Evolutionary conservation across 2,113 vertebrate species (phyloP), one percentile per base, ranked within the genome.

Genomic region (Spilogale gracilis): DNA sequence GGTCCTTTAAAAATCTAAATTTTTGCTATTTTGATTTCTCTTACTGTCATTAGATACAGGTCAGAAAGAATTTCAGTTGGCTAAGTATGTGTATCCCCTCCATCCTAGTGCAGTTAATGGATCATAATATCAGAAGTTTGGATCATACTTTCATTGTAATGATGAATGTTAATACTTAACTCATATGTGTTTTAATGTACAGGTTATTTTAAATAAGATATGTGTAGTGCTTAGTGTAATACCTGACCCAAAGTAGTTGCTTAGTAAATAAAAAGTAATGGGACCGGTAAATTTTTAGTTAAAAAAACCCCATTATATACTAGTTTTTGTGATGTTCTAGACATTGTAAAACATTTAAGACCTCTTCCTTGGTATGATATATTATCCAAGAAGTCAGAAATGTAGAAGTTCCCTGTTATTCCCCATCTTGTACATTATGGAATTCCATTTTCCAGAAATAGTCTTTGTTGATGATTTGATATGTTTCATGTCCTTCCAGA

Each of bases 11-110:
- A 50, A 85, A 67, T 91, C 2, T 84, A 71, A 94, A 60, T 52
- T 84, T 69, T 91, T 94, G 6, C 52, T 85, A 81, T 76, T 92
- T 89, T 85, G 56, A 89, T 94, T 83, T 88, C 16, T 91, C 69
- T 95, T 71, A 61, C 2, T 10, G 58, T 65, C 45, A 67, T 71
- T 71, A 79, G 38, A 96, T 88, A 79, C 23, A 90, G 13, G 17
- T 48, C 38, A 92, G 54, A 92, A 94, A 52, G 23, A 82, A 21
- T 78, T 80, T 69, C 50, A 20, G 4, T 27, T 69, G 60, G 4
- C 20, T 61, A 90, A 76, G 38, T 18, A 61, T 27, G 1, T 76
- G 0, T 1, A 25, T 88, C 3, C 78, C 18, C 1, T 69, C 14
- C 6, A 65, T 21, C 6, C 25, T 91, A 27, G 18, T 81, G 13